phyloP scores from a whole-genome alignment of 2,888 invertebrate species.

The Coecobrya sp. region DNA sequence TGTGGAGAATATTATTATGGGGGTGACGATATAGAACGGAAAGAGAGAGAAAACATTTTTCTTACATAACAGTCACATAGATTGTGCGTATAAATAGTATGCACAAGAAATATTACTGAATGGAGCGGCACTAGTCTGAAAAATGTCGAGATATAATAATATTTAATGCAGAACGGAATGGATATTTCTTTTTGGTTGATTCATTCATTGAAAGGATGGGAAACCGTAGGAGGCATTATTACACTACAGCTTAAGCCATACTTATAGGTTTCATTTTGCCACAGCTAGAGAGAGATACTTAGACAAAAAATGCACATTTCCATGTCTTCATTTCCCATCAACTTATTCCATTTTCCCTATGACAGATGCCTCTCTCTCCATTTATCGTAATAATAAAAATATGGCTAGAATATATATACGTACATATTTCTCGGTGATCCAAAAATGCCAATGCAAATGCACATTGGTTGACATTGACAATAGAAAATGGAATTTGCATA shows the following conservation, averaged over 20 bases:
- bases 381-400: slow-evolving; percentile 65
- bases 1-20: slow-evolving; percentile 7
- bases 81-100: neutral
- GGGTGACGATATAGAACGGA: slow-evolving; percentile 9
- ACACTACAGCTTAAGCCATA: slow-evolving; percentile 66
- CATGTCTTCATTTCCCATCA: neutral
- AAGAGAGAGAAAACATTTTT: slow-evolving; percentile 27
- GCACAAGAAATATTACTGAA: slow-evolving; percentile 5
- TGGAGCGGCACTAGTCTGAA: neutral
- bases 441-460: slow-evolving; percentile 30
- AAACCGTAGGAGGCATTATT: slow-evolving; percentile 75
- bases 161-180: slow-evolving; percentile 8
- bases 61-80: neutral
- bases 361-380: slow-evolving; percentile 65
- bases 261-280: slow-evolving; percentile 73
- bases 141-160: slow-evolving; percentile 23
- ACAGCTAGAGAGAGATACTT: neutral
- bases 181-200: slow-evolving; percentile 48
- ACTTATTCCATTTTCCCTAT: slow-evolving; percentile 27
- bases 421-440: neutral
- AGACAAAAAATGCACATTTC: neutral
- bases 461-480: slow-evolving; percentile 39
- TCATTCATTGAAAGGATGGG: slow-evolving; percentile 54
- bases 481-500: slow-evolving; percentile 48
- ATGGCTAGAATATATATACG: slow-evolving; percentile 62